A percentile compares a stretch with the other conserved stretches of the same genome.
Evolutionary conservation across 2,113 vertebrate genomes (phyloP).

Genomic region (Coreoperca whiteheadi): DNA sequence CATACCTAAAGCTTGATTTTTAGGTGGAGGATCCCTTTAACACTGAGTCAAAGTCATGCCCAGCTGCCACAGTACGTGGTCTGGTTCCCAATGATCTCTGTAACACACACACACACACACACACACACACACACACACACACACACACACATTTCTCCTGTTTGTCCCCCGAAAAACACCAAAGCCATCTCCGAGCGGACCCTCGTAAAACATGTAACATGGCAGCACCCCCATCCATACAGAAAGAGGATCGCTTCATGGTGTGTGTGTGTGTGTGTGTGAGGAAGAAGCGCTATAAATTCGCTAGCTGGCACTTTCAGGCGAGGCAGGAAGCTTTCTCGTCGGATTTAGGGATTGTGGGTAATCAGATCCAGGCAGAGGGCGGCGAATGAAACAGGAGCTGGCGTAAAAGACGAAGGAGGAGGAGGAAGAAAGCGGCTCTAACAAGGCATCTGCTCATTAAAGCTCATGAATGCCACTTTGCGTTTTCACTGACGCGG

Average conservation of each 20-base stretch:
- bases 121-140: conserved; percentile 18
- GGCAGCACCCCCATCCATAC: conserved; percentile 17
- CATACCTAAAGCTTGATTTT: neutral
- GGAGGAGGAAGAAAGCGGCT: conserved; percentile 1
- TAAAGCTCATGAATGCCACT: conserved; percentile 56
- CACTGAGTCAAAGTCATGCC: neutral
- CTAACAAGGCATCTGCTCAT: conserved; percentile 66
- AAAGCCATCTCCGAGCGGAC: conserved; percentile 21
- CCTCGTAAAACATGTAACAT: conserved; percentile 58
- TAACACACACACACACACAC: conserved; percentile 20
- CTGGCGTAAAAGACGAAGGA: conserved; percentile 14
- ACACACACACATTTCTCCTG: conserved; percentile 6
- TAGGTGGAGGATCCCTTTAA: conserved; percentile 10
- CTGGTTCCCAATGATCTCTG: conserved; percentile 31
- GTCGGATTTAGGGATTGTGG: conserved; percentile 63
- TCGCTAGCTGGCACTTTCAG: conserved; percentile 63
- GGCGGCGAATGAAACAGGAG: conserved; percentile 51
- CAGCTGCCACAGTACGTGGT: conserved; percentile 50
- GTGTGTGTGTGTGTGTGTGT: conserved; percentile 5
- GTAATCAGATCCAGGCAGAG: conserved; percentile 73
- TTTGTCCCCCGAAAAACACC: neutral
- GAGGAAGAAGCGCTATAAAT: conserved; percentile 65
- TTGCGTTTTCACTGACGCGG: conserved; percentile 41
- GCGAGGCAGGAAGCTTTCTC: conserved; percentile 65
- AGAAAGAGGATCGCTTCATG: conserved; percentile 3